phyloP scores from a whole-genome alignment of 2,113 vertebrate species.

The Paramormyrops kingsleyae region DNA sequence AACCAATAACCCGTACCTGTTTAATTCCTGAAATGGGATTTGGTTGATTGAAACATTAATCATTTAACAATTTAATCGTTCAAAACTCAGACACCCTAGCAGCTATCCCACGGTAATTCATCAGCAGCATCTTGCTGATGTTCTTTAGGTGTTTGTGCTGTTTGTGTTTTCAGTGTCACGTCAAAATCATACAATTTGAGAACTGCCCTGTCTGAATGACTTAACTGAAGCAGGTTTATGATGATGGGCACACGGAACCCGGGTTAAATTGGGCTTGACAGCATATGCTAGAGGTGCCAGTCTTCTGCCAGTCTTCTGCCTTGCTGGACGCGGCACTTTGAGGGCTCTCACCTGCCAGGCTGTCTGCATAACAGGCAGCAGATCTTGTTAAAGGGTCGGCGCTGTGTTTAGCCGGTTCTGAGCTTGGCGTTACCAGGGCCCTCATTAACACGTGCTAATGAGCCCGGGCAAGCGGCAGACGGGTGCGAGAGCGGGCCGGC shows the following conservation, averaged over 20 bases:
- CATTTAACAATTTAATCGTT: neutral
- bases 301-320: neutral
- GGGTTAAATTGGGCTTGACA: neutral
- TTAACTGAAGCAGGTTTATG: neutral
- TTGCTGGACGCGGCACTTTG: neutral
- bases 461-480: neutral
- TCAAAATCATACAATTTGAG: neutral
- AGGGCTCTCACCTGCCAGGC: neutral
- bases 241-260: neutral
- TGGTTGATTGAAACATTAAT: neutral
- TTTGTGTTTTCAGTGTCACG: neutral
- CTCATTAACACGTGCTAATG: constrained; percentile 22
- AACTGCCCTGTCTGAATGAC: neutral
- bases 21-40: neutral
- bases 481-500: neutral
- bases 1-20: neutral
- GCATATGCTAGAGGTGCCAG: neutral
- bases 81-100: neutral
- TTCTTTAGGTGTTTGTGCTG: neutral
- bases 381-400: neutral
- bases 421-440: neutral
- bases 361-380: neutral
- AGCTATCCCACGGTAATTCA: neutral
- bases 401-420: neutral
- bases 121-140: neutral